Evolutionary conservation across 2,888 invertebrate genomes (phyloP), one percentile per base, ranked within the genome.

Genomic region (Frankliniella fusca): DNA sequence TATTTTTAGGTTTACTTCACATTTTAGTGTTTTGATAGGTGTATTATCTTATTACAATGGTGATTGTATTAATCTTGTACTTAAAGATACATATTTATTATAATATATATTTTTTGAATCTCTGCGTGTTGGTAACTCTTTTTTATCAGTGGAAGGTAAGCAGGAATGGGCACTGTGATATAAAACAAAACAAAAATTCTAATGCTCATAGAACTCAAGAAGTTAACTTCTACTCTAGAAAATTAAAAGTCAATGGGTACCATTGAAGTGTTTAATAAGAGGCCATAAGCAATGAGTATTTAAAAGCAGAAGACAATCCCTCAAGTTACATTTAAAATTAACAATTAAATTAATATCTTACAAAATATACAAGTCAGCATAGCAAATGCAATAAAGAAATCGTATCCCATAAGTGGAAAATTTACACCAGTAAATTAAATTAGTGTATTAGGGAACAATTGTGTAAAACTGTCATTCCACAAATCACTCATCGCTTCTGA

Each of bases 241-340:
- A 38, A 76, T 76, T 27, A 27, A 23, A 76, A 76, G 38, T 38
- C 38, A 38, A 76, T 0, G 27, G 27, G n/a, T 76, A 27, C 27
- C 27, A 76, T 76, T 76, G 70, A 76, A 27, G 70, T 76, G 70
- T 76, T 76, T 76, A 76, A 23, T 76, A 27, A 23, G 70, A 76
- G 70, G 27, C 70, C 27, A 9, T 12, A 23, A 76, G 27, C 70
- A 76, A 11, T 9, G 23, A 76, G 54, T 54, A 15, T 18, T 54
- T 54, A 70, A 23, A 23, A 23, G 70, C 70, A 70, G 70, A 70
- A 23, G 70, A 70, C 70, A 11, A 23, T 2, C 54, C 54, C 15
- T 5, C 20, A 54, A 38, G 38, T 38, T 54, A 54, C 54, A 54
- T 12, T 54, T 11, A 54, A 0, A 12, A 20, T 54, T 12, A 7